Base-by-base conservation (phyloP, 2,797 vertebrate genomes). In the Scolopax bukidnonensis region DNA sequence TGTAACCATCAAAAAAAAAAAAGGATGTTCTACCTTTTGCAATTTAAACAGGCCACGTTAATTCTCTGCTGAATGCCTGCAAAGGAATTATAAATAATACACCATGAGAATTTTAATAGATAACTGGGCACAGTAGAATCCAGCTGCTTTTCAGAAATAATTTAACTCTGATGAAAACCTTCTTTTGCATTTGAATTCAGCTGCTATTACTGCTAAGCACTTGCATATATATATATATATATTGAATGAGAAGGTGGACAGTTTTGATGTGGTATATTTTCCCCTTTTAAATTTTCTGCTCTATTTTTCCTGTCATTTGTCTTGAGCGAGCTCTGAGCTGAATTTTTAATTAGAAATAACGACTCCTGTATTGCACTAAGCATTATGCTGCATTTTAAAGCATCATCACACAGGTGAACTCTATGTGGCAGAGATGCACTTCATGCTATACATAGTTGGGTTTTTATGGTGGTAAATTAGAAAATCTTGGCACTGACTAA, bases 211-310 rank as follows among this genome's bases (percentile, higher is more conserved):
- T 67, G 30, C 60, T 33, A 25, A 67, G 24, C 50, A 38, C 57
- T 74, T 28, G 0, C 9, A 16, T 43, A 43, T 43, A 16, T 16
- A 17, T 16, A 17, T 32, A 33, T 36, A 28, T 33, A 1, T 56
- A 21, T 33, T 15, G 12, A 87, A 14, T 74, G 41, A 92, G 80
- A 1, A 7, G 63, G 6, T 76, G 41, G 23, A 63, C 21, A 36
- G n/a, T 20, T 78, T 56, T 51, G 48, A 33, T 43, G 6, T 17
- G 12, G 1, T 73, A 0, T 13, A 2, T 61, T 50, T 65, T 93
- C 27, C 68, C 56, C 60, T 84, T 84, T 54, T 41, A 68, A 8
- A 50, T 36, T 71, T 80, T 71, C 82, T 90, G 63, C 40, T 56
- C 40, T 79, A 5, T 61, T 84, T 75, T 74, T 53, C 6, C 59